A percentile compares a stretch with the other conserved stretches of the same genome.
These are phyloP conservation scores for Julus scandinavius DNA, from an alignment of 2,888 invertebrate genomes.

Conservation along the genomic window DNA sequence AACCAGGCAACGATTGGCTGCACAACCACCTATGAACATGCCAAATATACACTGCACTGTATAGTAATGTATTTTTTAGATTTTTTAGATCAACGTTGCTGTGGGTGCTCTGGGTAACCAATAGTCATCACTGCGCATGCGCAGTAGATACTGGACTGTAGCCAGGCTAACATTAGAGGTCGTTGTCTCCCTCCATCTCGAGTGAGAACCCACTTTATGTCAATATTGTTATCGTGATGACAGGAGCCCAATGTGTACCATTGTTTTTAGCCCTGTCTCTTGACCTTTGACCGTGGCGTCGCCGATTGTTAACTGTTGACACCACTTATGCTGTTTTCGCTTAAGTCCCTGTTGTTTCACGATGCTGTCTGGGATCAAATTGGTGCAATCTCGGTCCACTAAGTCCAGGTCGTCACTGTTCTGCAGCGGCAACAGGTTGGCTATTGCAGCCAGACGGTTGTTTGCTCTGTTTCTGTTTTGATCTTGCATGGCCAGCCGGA, in stretches of 20 bases:
- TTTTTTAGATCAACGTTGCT: too few relatives aligned
- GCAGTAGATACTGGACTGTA: background rate
- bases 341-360: background rate
- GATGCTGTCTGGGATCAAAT: background rate
- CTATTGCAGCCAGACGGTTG: background rate
- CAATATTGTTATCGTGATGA: conserved; percentile 32
- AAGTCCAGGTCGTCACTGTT: background rate
- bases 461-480: background rate
- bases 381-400: background rate
- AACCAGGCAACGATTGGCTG: conserved; percentile 5
- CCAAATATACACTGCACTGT: background rate
- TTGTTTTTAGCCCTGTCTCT: conserved; percentile 29
- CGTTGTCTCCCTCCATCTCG: background rate
- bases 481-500: background rate
- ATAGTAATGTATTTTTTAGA: background rate
- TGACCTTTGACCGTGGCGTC: conserved; percentile 37
- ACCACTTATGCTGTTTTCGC: background rate
- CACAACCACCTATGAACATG: background rate
- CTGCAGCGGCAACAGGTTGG: background rate
- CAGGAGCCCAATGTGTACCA: conserved; percentile 34
- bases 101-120: too few relatives aligned
- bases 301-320: conserved; percentile 3
- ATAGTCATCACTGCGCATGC: background rate
- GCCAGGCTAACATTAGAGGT: background rate
- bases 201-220: background rate